Percentiles rank a stretch among this genome's conserved stretches.
Evolutionary conservation across 2,797 vertebrate genomes (phyloP).

Genomic region (Carduelis carduelis): DNA sequence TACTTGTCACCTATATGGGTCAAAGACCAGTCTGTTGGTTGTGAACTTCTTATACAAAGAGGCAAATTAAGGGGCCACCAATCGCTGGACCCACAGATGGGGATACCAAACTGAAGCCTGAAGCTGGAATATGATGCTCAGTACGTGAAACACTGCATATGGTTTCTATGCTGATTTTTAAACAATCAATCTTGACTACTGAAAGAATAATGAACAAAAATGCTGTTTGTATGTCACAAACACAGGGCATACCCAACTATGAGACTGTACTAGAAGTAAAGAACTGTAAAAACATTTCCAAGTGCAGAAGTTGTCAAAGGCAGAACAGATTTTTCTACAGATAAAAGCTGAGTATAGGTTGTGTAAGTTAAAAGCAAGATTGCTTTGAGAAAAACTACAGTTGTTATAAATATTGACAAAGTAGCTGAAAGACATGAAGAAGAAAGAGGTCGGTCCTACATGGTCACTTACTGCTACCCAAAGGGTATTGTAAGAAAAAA

Average conservation of each 20-base stretch:
- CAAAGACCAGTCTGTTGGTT: neutral
- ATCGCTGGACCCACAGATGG: neutral
- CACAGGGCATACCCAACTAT: neutral
- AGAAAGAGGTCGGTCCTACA: neutral
- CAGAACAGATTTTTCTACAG: neutral
- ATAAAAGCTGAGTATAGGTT: neutral
- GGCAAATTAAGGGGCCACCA: neutral
- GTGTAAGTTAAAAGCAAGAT: neutral
- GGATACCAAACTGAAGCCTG: neutral
- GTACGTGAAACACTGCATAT: neutral
- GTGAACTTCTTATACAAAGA: neutral
- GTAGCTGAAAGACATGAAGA: conserved; percentile 1
- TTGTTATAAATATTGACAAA: conserved; percentile 26
- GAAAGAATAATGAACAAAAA: neutral
- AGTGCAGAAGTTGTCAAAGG: neutral
- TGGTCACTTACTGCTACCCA: neutral
- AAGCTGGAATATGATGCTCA: neutral
- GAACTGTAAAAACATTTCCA: neutral
- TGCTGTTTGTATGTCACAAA: neutral
- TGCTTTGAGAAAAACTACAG: neutral
- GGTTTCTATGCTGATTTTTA: neutral
- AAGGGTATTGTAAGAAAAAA: neutral
- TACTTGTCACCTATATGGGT: neutral
- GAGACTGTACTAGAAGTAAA: neutral
- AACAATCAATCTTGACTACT: neutral